Percentiles rank a stretch among this genome's conserved stretches.
Conservation (phyloP, 2,113 vertebrate genomes). For the Daphoenositta chrysoptera region DNA sequence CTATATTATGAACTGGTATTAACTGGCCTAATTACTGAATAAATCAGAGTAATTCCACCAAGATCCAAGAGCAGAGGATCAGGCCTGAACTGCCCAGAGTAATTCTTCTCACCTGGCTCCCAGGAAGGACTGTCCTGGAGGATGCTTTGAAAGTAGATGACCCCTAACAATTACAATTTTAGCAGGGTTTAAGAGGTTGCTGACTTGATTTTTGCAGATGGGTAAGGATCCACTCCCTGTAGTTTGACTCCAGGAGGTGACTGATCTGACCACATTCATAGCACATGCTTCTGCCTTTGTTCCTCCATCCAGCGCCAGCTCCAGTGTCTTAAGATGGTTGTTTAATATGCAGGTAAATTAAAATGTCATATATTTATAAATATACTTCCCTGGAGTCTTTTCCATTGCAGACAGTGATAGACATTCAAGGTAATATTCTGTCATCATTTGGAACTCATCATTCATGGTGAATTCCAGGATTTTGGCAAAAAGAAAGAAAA, state of each 20-base stretch:
- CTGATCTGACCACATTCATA: neutral
- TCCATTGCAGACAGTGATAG: neutral
- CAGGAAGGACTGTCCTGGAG: neutral
- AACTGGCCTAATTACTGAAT: neutral
- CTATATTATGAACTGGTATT: neutral
- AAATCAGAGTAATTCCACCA: neutral
- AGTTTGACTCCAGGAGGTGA: neutral
- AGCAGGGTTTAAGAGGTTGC: neutral
- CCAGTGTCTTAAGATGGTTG: neutral
- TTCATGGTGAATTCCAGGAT: neutral
- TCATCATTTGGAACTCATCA: neutral
- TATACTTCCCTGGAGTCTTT: neutral
- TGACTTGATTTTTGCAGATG: neutral
- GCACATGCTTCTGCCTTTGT: accelerated
- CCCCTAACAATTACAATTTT: neutral
- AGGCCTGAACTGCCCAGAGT: neutral
- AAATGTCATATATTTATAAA: neutral
- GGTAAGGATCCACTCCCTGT: neutral
- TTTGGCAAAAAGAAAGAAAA: neutral
- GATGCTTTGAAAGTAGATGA: neutral
- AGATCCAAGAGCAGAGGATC: neutral
- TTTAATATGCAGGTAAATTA: neutral
- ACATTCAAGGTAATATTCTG: neutral
- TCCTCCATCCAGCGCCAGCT: neutral
- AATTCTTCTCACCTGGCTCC: neutral